Evolutionary conservation across 1,140 invertebrate genomes (phyloP).

Genomic region (Drosophila pachea): DNA sequence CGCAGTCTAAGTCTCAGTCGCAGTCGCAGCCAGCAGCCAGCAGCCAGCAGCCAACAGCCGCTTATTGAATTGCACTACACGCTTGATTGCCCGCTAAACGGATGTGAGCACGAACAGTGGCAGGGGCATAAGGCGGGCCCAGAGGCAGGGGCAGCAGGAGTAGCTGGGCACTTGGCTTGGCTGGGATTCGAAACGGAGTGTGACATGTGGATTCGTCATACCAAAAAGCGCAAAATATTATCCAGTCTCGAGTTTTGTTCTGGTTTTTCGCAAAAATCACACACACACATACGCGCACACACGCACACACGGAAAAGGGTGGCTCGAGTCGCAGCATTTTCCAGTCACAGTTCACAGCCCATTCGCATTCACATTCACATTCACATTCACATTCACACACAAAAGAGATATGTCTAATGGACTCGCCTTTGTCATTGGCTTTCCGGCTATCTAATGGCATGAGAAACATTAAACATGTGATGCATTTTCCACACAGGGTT

Average conservation of each 20-base stretch:
- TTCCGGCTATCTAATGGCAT: constrained; percentile 60
- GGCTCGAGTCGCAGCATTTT: constrained; percentile 19
- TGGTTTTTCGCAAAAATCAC: constrained; percentile 68
- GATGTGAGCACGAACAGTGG: constrained; percentile 36
- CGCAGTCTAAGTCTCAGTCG: too few relatives aligned
- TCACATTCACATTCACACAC: too few relatives aligned
- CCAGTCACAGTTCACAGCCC: constrained; percentile 26
- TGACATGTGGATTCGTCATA: constrained; percentile 76
- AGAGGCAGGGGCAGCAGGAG: not conserved
- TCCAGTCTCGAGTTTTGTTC: constrained; percentile 68
- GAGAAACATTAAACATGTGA: constrained; percentile 64
- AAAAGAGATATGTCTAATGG: constrained; percentile 70
- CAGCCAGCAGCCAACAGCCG: constrained; percentile 15
- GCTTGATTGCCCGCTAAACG: constrained; percentile 78
- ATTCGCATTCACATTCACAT: not conserved
- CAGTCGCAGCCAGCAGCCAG: too few relatives aligned
- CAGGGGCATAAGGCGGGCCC: not conserved
- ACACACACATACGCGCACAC: too few relatives aligned
- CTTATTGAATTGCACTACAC: constrained; percentile 78
- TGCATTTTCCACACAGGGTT: constrained; percentile 20
- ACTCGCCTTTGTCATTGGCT: constrained; percentile 54
- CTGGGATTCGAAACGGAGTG: constrained; percentile 22
- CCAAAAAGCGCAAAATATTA: constrained; percentile 76
- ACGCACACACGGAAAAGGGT: constrained; percentile 39
- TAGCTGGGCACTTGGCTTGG: not conserved